Percentiles rank a stretch among this genome's conserved stretches.
Conservation (phyloP, 92 coral and sea anemone genomes). For the Siderastrea radians region DNA sequence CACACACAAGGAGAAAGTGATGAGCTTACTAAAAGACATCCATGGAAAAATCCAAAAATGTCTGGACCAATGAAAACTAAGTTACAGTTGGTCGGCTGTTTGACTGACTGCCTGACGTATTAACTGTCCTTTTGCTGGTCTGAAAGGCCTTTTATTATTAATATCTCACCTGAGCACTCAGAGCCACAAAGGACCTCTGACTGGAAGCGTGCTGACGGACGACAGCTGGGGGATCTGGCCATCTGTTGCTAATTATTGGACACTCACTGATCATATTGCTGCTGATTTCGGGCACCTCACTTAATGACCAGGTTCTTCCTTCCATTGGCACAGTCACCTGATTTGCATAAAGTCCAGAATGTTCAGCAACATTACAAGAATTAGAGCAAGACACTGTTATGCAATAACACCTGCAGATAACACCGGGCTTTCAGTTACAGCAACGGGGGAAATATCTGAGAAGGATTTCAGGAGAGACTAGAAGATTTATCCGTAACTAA, state of each 20-base stretch:
- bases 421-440: no score
- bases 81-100: no score
- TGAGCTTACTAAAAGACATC: no score
- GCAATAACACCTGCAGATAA: no score
- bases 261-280: constrained; percentile 76
- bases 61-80: no score
- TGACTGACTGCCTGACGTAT: not conserved
- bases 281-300: constrained; percentile 91
- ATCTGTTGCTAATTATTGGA: constrained; percentile 81
- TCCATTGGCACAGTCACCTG: constrained; percentile 86
- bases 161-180: constrained; percentile 91
- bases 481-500: no score
- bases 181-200: constrained; percentile 91
- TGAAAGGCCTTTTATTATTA: no score
- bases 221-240: constrained; percentile 98
- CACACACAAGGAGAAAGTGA: no score
- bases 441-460: no score
- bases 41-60: no score
- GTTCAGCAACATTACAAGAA: not conserved
- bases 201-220: constrained; percentile 93
- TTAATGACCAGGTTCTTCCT: constrained; percentile 95
- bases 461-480: no score
- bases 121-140: not conserved
- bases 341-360: not conserved
- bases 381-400: no score